Conservation (phyloP, 2,113 vertebrate species). For the Eptatretus burgeri region DNA sequence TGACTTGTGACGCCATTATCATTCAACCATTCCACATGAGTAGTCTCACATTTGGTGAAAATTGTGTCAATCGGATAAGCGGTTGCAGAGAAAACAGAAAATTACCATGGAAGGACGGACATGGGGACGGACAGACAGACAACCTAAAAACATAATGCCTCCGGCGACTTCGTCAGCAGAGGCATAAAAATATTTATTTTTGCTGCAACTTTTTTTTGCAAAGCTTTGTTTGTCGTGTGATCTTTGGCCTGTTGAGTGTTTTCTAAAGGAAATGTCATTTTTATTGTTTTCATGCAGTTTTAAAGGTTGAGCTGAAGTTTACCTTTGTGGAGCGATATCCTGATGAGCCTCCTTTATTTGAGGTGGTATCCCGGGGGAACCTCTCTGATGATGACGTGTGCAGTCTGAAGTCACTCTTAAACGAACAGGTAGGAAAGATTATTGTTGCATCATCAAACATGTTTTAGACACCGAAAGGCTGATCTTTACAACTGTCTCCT, state of each 20-base stretch:
- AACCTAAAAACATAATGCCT: too few species aligned
- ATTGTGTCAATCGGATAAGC: too few species aligned
- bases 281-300: constrained; percentile 21
- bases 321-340: constrained; percentile 75
- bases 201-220: neutral
- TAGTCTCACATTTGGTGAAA: too few species aligned
- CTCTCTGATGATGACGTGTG: constrained; percentile 40
- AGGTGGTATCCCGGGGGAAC: constrained; percentile 63
- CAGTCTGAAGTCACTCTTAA: constrained; percentile 38
- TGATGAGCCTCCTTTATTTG: constrained; percentile 60
- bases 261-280: neutral
- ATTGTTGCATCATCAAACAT: neutral
- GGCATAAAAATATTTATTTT: neutral
- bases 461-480: neutral
- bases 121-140: too few species aligned
- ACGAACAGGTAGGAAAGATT: constrained; percentile 38
- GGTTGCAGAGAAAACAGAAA: too few species aligned
- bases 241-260: neutral
- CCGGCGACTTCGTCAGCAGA: too few species aligned
- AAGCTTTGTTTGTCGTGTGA: neutral
- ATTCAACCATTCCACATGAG: too few species aligned
- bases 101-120: too few species aligned
- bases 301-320: constrained; percentile 63
- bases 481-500: neutral
- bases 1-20: too few species aligned